A percentile compares a stretch with the other conserved stretches of the same genome.
Conservation (phyloP, 2,888 invertebrate genomes). For the Parnassius apollo region DNA sequence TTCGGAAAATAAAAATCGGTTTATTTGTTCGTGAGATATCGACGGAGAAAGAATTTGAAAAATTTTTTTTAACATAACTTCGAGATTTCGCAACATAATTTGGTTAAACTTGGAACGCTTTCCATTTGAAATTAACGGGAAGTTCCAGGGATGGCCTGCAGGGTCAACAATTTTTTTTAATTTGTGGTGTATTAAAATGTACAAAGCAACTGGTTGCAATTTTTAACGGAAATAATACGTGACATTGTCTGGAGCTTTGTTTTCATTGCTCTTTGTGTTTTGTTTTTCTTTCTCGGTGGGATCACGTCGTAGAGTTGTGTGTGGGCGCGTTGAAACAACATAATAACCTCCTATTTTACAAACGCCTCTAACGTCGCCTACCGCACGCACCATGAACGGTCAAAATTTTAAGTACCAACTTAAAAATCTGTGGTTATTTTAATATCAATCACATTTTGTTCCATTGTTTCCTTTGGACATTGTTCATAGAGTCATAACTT, state of each 20-base stretch:
- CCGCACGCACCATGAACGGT: constrained; percentile 67
- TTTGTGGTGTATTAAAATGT: no score
- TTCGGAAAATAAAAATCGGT: no score
- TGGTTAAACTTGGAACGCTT: no score
- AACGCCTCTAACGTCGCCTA: constrained; percentile 63
- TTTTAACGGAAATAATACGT: constrained; percentile 30
- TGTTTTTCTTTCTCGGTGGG: constrained; percentile 37
- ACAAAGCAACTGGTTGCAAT: no score
- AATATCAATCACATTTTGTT: constrained; percentile 55
- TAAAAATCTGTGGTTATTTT: constrained; percentile 60
- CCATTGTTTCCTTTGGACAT: constrained; percentile 73
- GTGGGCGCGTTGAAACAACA: constrained; percentile 68
- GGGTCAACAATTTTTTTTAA: no score
- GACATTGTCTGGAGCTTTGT: constrained; percentile 10
- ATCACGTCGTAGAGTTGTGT: constrained; percentile 59
- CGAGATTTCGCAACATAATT: no score
- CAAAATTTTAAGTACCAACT: constrained; percentile 66
- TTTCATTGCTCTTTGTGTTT: constrained; percentile 40
- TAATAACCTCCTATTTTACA: constrained; percentile 63
- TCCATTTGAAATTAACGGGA: no score
- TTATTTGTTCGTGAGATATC: no score
- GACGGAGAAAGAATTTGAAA: no score
- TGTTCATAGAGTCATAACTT: constrained; percentile 47
- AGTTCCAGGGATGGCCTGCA: no score
- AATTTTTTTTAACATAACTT: no score